Conservation (phyloP, 2,888 invertebrate genomes). For the Chorisops tibialis region DNA sequence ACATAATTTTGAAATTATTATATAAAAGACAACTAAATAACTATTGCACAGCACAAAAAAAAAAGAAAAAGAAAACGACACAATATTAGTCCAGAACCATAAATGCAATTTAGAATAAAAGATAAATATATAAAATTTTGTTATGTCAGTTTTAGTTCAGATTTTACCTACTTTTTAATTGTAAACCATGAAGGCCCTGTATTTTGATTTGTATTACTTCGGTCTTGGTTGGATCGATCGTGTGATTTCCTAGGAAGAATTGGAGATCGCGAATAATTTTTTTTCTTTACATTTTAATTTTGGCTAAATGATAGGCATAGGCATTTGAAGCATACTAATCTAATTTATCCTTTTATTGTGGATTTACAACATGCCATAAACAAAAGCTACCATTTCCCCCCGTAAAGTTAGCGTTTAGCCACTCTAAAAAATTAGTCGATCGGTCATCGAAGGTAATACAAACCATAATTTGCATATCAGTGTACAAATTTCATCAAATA, state of each 20-base stretch:
- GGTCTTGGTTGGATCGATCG: conserved; percentile 12
- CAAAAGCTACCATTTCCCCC: too few species aligned
- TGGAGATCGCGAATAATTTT: conserved; percentile 16
- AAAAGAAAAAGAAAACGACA: too few species aligned
- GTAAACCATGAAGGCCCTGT: conserved; percentile 22
- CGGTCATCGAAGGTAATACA: too few species aligned
- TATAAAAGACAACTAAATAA: conserved; percentile 36
- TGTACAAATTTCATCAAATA: too few species aligned
- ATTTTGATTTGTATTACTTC: conserved; percentile 4
- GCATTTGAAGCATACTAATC: too few species aligned
- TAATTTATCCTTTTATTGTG: too few species aligned
- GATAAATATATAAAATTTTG: background rate
- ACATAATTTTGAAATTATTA: conserved; percentile 40
- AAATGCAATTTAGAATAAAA: background rate
- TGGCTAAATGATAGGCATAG: too few species aligned
- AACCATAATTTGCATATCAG: too few species aligned
- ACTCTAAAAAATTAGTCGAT: too few species aligned
- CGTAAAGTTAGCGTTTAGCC: too few species aligned
- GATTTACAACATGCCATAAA: too few species aligned
- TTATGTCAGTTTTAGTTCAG: background rate
- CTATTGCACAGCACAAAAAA: background rate
- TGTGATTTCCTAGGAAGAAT: conserved; percentile 19
- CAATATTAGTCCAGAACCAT: conserved; percentile 40
- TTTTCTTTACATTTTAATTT: too few species aligned
- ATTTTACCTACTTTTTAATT: conserved; percentile 21